Conservation (phyloP, 2,888 invertebrate genomes). For the Theretra japonica region DNA sequence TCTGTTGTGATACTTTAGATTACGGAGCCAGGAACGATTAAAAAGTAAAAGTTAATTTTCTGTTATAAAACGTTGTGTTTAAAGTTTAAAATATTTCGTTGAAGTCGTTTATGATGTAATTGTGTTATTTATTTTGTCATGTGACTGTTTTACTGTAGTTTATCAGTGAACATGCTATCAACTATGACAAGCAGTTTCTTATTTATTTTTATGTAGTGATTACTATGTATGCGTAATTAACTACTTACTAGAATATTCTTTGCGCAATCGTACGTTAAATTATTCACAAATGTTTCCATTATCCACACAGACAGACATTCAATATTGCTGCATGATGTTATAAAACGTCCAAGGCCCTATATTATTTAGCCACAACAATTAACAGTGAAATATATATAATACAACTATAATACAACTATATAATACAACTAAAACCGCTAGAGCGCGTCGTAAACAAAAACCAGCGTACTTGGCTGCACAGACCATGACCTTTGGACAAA, state of each 20-base stretch:
- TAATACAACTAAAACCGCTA: constrained; percentile 25
- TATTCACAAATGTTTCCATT: neutral
- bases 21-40: constrained; percentile 9
- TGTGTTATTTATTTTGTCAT: neutral
- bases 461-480: constrained; percentile 27
- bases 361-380: neutral
- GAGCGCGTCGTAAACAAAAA: constrained; percentile 23
- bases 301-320: neutral
- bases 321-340: neutral
- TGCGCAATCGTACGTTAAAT: neutral
- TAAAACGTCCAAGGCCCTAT: neutral
- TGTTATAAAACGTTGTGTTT: neutral
- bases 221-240: neutral
- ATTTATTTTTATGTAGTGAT: neutral
- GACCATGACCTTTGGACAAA: constrained; percentile 39
- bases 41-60: constrained; percentile 9
- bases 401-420: constrained; percentile 21
- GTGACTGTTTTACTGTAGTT: neutral
- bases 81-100: neutral
- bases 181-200: neutral
- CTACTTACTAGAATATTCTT: constrained; percentile 17
- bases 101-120: neutral
- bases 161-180: constrained; percentile 3
- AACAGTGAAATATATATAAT: constrained; percentile 11
- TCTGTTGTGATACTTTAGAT: constrained; percentile 20